Base-by-base conservation (phyloP, 2,797 vertebrate species). In the Spea hammondii region DNA sequence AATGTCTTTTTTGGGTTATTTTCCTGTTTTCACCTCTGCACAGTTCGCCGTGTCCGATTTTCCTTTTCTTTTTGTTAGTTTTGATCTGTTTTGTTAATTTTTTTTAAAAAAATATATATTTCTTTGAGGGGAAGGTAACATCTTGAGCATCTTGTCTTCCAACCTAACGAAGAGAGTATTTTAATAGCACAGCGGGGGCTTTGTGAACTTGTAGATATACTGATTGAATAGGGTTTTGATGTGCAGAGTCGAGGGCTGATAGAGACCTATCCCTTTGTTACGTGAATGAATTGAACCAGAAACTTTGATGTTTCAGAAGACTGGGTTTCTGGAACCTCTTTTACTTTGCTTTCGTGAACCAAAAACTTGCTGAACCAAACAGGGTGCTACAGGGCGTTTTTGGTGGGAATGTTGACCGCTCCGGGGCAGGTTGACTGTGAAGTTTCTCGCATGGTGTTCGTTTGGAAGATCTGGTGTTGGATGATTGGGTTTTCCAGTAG, bases 211-310 rank as follows among this genome's bases (percentile, higher is more conserved):
- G 72, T 60, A 79, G 66, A 75, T 14, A 75, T 49, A 74, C 72
- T 65, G 72, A 75, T 79, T 70, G 78, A 75, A 79, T 75, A 70
- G 49, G 66, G 17, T 65, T 74, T 75, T 79, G 71, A 79, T 79
- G 77, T 74, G 32, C 77, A 46, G 72, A 70, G 65, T 74, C 32
- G 49, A 74, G 72, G 45, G 55, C 72, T 79, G 78, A 69, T 66
- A 65, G 14, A 55, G 57, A 57, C 13, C 53, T 57, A 54, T 11
- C 13, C 62, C 78, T 70, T 74, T 62, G 65, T 73, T 79, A 46
- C 70, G 72, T 65, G 78, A 64, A 67, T 64, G 45, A 69, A 64
- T 74, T 10, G 59, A 55, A 32, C 32, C 54, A 44, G 57, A 49
- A 32, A 79, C 13, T 32, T 57, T 11, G 32, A 11, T 59, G 51